Conservation (phyloP, 2,797 vertebrate species). For the Mormyrus hasselquistii region DNA sequence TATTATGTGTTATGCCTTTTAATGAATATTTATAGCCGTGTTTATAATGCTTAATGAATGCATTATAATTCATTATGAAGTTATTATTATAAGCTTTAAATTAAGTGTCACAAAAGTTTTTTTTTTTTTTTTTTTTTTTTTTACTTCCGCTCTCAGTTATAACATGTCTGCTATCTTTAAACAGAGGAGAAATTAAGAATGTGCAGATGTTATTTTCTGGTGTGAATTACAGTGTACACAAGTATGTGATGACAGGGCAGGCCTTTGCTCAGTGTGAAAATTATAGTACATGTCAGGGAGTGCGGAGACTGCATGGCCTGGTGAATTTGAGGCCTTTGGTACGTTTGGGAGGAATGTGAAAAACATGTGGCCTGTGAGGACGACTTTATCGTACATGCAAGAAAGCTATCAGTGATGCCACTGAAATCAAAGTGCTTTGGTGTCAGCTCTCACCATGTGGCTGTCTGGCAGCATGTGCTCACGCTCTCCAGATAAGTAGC, state of each 20-base stretch:
- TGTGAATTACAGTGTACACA: constrained; percentile 57
- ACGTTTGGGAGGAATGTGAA: neutral
- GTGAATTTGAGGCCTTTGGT: neutral
- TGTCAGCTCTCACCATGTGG: neutral
- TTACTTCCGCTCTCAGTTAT: constrained; percentile 26
- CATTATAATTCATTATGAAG: neutral
- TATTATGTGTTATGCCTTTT: neutral
- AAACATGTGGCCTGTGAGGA: constrained; percentile 18
- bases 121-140: constrained; percentile 37
- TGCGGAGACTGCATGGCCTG: constrained; percentile 37
- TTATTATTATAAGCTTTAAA: neutral
- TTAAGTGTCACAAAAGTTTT: neutral
- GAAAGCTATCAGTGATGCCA: neutral
- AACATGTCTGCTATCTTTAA: constrained; percentile 44
- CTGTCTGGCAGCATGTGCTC: neutral
- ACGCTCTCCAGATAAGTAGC: no score
- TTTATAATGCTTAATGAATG: neutral
- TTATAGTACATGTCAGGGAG: constrained; percentile 48
- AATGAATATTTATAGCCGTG: neutral
- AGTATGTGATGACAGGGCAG: constrained; percentile 58
- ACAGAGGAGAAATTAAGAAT: constrained; percentile 50
- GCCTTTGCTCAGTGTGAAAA: constrained; percentile 48
- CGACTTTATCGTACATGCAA: neutral
- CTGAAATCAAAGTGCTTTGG: neutral
- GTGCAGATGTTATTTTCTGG: constrained; percentile 64